Percentiles rank a stretch among this genome's conserved stretches.
phyloP scores from a whole-genome alignment of 2,888 invertebrate species.

The Caenorhabditis becei region DNA sequence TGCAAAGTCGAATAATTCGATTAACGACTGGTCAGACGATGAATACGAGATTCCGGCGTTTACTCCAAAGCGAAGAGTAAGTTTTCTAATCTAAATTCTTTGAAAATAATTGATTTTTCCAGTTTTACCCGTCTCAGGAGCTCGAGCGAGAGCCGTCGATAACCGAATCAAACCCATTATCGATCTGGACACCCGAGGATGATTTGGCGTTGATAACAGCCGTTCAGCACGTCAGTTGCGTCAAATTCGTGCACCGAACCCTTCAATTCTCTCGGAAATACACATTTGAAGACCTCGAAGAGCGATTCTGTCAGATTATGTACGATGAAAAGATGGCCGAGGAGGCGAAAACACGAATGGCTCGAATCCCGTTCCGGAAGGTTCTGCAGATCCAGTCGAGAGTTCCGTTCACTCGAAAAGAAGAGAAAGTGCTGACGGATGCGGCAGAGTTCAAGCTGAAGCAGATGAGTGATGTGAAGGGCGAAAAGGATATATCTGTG shows the following conservation, averaged over 20 bases:
- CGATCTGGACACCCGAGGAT: slow-evolving; percentile 96
- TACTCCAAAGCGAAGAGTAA: background rate
- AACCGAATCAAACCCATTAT: slow-evolving; percentile 19
- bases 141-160: slow-evolving; percentile 9
- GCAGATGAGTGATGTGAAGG: slow-evolving; percentile 82
- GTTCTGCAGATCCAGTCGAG: slow-evolving; percentile 87
- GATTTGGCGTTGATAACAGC: slow-evolving; percentile 94
- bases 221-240: slow-evolving; percentile 88
- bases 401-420: slow-evolving; percentile 91
- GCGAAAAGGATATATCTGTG: background rate
- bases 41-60: background rate
- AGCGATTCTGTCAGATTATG: slow-evolving; percentile 90
- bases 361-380: slow-evolving; percentile 56
- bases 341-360: slow-evolving; percentile 72
- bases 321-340: slow-evolving; percentile 94
- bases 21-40: background rate
- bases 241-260: slow-evolving; percentile 89
- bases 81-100: background rate
- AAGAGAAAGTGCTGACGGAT: slow-evolving; percentile 90
- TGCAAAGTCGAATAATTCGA: background rate
- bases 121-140: slow-evolving; percentile 3
- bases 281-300: slow-evolving; percentile 93
- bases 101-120: background rate
- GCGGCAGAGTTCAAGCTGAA: slow-evolving; percentile 85
- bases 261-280: slow-evolving; percentile 97